Evolutionary conservation across 1,140 invertebrate genomes (phyloP), one percentile per base, ranked within the genome.

Genomic region (Atta cephalotes): DNA sequence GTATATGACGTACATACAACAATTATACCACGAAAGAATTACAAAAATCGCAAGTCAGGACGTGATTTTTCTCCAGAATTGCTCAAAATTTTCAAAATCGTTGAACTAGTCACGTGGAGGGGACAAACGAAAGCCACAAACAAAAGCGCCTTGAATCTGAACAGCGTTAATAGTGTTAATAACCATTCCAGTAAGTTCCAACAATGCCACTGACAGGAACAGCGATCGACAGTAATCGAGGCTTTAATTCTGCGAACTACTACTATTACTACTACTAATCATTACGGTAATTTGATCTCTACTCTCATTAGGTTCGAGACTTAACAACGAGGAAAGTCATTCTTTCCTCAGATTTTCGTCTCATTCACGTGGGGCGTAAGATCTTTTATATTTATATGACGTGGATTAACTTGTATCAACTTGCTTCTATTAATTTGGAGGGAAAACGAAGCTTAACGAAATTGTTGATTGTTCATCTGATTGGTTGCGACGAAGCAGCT

Each of bases 361-460:
- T 5, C 14, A 21, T 62, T 62, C 4, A 7, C 28, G 5, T 6
- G 6, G 14, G 1, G 3, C 2, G 0, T n/a, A 66, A 4, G 3
- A 45, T 70, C 21, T 63, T 78, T 63, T 3, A 62, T 62, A 63
- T 63, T 63, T n/a, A 78, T 63, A n/a, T 35, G 51, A 72, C 71
- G 51, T 21, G 51, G 39, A 45, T 2, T 58, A 74, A 45, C 39
- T 45, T 1, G 18, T 66, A 66, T 18, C 12, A 45, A 77, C 0
- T 39, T 18, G 1, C 21, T n/a, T 28, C 58, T 4, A 62, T 78
- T 31, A 6, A 35, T 35, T 76, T 78, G 74, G 56, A 62, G 39
- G 76, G 58, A 78, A 77, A 78, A 78, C 16, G 9, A 3, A 58
- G 16, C 58, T 10, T 3, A 49, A 78, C 35, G 9, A 6, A 58